Conservation (phyloP, 2,113 vertebrate species). For the Pelecanus crispus region DNA sequence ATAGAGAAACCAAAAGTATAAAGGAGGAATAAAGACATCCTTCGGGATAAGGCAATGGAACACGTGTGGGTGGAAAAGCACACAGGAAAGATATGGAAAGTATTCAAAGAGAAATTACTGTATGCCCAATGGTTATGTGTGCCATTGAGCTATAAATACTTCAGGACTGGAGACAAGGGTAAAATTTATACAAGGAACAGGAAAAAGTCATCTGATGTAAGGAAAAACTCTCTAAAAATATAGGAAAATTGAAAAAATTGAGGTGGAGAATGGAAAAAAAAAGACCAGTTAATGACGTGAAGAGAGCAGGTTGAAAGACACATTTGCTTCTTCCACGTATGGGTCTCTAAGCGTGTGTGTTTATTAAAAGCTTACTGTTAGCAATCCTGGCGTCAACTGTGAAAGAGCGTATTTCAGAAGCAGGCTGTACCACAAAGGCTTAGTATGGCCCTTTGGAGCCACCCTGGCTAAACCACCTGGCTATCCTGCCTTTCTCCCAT, state of each 20-base stretch:
- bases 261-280: background rate
- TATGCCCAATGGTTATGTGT: constrained; percentile 50
- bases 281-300: background rate
- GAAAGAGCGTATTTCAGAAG: background rate
- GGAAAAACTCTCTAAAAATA: background rate
- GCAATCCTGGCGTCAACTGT: background rate
- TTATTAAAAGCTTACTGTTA: background rate
- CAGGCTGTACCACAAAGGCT: background rate
- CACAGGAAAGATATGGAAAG: constrained; percentile 38
- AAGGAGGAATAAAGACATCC: constrained; percentile 37
- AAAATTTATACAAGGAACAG: constrained; percentile 26
- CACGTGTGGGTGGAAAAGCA: constrained; percentile 32
- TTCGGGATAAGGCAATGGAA: constrained; percentile 34
- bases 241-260: background rate
- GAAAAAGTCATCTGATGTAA: background rate
- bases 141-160: constrained; percentile 56
- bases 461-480: background rate
- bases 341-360: background rate
- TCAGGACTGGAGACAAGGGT: constrained; percentile 13
- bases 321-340: background rate
- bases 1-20: constrained; percentile 17
- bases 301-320: background rate
- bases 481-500: background rate
- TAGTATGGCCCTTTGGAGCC: background rate
- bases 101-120: constrained; percentile 57